phyloP scores from a whole-genome alignment of 2,888 invertebrate species.

The Cerceris ruficornis region DNA sequence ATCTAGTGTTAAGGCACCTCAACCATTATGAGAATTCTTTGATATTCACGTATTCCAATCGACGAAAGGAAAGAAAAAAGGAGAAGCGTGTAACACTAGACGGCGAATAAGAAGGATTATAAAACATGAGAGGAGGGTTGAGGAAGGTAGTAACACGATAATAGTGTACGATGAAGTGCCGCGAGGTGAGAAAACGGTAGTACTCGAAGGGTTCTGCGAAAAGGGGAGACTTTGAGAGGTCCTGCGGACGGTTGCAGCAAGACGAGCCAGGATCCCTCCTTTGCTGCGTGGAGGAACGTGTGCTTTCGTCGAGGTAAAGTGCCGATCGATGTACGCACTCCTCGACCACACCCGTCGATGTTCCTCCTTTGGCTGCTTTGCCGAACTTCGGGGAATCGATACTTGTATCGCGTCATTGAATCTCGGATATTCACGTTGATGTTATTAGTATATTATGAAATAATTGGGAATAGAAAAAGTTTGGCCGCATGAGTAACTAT shows the following conservation, averaged over 20 bases:
- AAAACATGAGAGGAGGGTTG: too few relatives aligned
- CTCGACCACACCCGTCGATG: constrained; percentile 68
- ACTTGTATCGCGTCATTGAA: constrained; percentile 54
- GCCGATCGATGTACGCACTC: constrained; percentile 69
- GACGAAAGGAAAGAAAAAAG: too few relatives aligned
- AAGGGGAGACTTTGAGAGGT: constrained; percentile 35
- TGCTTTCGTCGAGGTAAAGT: constrained; percentile 63
- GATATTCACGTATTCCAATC: too few relatives aligned
- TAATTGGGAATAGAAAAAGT: background rate
- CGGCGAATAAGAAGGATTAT: too few relatives aligned
- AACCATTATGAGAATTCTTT: too few relatives aligned
- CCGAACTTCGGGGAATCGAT: constrained; percentile 66
- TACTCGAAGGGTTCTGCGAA: constrained; percentile 25
- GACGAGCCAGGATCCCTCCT: constrained; percentile 48
- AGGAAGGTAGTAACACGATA: constrained; percentile 25
- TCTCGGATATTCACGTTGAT: constrained; percentile 32
- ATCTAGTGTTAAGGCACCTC: too few relatives aligned
- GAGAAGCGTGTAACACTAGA: too few relatives aligned
- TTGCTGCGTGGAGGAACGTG: constrained; percentile 45
- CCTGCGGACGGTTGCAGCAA: constrained; percentile 45
- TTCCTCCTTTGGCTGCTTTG: constrained; percentile 60
- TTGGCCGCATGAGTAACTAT: background rate
- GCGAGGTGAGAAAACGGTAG: constrained; percentile 44
- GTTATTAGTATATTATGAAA: constrained; percentile 13
- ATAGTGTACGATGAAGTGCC: constrained; percentile 10